Percentiles rank a stretch among this genome's conserved stretches.
Conservation (phyloP, 1,140 invertebrate species). For the Lepidotrigona ventralis region DNA sequence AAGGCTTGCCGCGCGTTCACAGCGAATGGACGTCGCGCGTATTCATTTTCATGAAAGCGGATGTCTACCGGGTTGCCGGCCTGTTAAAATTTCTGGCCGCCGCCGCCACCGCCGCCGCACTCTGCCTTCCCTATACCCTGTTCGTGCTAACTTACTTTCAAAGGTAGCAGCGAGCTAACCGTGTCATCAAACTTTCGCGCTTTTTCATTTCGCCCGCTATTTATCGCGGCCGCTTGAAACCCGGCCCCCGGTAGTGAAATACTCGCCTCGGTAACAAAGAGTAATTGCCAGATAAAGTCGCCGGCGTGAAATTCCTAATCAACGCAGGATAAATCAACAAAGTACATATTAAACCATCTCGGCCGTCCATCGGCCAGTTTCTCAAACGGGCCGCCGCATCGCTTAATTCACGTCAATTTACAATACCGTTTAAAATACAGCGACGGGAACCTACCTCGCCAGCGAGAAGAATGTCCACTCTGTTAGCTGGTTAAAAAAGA, state of each 20-base stretch:
- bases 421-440: neutral
- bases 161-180: constrained; percentile 31
- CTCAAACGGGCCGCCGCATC: too few species aligned
- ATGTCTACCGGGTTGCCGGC: constrained; percentile 22
- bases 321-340: neutral
- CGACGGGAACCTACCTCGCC: neutral
- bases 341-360: neutral
- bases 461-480: neutral
- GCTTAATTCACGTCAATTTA: too few species aligned
- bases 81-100: constrained; percentile 35
- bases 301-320: constrained; percentile 30
- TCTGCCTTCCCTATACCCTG: neutral
- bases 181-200: constrained; percentile 45
- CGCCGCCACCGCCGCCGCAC: neutral
- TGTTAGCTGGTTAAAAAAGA: neutral
- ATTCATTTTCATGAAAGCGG: constrained; percentile 46
- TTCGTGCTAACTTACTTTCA: constrained; percentile 42
- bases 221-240: constrained; percentile 43
- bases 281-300: constrained; percentile 36
- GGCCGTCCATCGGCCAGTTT: too few species aligned
- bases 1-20: constrained; percentile 8
- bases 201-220: constrained; percentile 42
- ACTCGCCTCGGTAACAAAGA: constrained; percentile 29
- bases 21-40: constrained; percentile 38
- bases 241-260: constrained; percentile 11